Conservation (phyloP, 2,113 vertebrate genomes). For the Piprites chloris region DNA sequence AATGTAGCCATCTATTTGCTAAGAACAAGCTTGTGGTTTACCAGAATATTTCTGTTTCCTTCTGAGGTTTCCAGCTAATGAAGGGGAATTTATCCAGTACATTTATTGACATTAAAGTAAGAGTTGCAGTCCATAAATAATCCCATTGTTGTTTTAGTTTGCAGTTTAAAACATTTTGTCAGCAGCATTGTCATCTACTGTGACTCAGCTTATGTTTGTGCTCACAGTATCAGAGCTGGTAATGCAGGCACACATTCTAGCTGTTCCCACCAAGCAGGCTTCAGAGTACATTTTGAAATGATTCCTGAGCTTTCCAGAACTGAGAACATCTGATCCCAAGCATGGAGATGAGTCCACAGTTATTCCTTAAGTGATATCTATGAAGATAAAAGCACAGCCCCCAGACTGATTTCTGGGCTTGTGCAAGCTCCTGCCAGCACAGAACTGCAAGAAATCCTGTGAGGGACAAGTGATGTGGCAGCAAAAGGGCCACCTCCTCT, state of each 20-base stretch:
- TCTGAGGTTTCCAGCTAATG: constrained; percentile 68
- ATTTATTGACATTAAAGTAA: constrained; percentile 66
- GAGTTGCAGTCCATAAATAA: constrained; percentile 60
- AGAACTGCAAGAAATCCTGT: background rate
- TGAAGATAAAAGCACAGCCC: background rate
- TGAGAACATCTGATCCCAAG: background rate
- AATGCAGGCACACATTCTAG: constrained; percentile 17
- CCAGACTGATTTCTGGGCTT: background rate
- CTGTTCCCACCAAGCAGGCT: background rate
- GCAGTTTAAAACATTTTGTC: constrained; percentile 59
- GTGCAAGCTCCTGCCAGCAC: background rate
- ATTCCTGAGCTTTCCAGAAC: constrained; percentile 5
- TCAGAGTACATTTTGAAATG: background rate
- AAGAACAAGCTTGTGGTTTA: constrained; percentile 66
- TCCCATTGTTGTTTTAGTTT: constrained; percentile 59
- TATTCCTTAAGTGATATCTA: background rate
- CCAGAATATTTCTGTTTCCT: constrained; percentile 67
- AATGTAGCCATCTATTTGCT: constrained; percentile 54
- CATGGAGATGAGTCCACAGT: background rate
- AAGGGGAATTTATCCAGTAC: constrained; percentile 65
- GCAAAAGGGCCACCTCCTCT: background rate
- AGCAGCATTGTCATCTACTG: constrained; percentile 40
- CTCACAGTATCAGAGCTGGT: background rate
- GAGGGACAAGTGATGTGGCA: background rate
- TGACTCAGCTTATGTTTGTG: constrained; percentile 54